phyloP scores from a whole-genome alignment of 2,797 vertebrate species.

The Smutsia gigantea region DNA sequence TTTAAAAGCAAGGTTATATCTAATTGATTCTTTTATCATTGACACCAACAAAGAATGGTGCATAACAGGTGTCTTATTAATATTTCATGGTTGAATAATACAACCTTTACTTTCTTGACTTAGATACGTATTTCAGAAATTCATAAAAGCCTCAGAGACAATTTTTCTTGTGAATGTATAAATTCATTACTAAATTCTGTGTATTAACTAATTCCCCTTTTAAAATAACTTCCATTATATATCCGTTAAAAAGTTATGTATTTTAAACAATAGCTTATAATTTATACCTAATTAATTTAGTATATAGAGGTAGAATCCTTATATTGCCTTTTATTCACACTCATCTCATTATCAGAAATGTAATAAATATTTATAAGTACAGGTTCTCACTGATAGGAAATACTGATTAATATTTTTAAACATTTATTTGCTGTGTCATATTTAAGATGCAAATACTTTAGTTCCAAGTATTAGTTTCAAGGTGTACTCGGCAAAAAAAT shows the following conservation, averaged over 20 bases:
- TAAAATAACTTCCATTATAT: constrained; percentile 73
- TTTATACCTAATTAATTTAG: constrained; percentile 70
- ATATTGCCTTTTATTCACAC: constrained; percentile 72
- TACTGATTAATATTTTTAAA: constrained; percentile 79
- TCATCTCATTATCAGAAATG: constrained; percentile 66
- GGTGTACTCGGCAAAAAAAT: constrained; percentile 74
- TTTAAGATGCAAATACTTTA: constrained; percentile 78
- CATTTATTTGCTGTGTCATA: constrained; percentile 74
- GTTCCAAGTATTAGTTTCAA: constrained; percentile 68
- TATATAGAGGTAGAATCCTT: constrained; percentile 39
- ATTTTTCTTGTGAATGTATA: constrained; percentile 24
- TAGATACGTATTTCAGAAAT: neutral
- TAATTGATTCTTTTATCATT: neutral
- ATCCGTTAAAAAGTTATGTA: constrained; percentile 70
- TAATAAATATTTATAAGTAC: constrained; percentile 81
- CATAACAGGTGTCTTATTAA: neutral
- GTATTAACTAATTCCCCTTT: constrained; percentile 68
- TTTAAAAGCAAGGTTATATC: neutral
- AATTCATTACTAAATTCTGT: constrained; percentile 54
- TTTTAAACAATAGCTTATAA: constrained; percentile 78
- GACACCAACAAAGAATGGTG: neutral
- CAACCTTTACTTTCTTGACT: neutral
- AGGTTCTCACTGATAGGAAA: constrained; percentile 67
- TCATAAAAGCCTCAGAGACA: neutral
- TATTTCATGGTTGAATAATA: neutral